Evolutionary conservation across 2,888 invertebrate genomes (phyloP).

Genomic region (Glyphotaelius pellucidus): DNA sequence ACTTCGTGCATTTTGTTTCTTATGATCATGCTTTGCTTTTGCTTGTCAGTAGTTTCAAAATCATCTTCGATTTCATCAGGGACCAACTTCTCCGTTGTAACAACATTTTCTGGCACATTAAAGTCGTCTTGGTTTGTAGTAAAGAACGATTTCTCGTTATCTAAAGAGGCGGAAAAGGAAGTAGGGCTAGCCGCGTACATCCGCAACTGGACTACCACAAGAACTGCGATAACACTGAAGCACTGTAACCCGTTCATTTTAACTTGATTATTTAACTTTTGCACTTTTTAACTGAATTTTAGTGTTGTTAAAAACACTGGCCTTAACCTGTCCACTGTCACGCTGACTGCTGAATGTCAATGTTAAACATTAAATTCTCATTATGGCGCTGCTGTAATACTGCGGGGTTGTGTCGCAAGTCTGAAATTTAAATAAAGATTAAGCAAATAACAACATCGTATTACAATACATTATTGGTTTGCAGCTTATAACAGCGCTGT

Average conservation of each 20-base stretch:
- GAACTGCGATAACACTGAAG: background rate
- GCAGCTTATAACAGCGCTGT: background rate
- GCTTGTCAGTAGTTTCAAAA: background rate
- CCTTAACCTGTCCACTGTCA: background rate
- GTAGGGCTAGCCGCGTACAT: conserved; percentile 34
- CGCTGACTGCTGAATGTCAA: background rate
- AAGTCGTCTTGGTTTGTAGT: background rate
- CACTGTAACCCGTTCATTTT: background rate
- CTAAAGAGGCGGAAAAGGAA: conserved; percentile 2
- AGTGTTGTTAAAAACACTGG: background rate
- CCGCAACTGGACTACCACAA: conserved; percentile 25
- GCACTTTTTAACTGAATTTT: background rate
- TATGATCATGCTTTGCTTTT: background rate
- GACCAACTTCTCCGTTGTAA: background rate
- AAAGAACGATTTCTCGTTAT: background rate
- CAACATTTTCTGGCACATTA: background rate
- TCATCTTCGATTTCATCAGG: conserved; percentile 8
- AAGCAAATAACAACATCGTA: background rate
- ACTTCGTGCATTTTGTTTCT: background rate
- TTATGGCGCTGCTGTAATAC: background rate
- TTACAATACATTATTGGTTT: background rate
- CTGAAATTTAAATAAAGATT: background rate
- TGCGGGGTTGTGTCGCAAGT: background rate
- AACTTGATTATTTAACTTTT: background rate
- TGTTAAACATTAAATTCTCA: conserved; percentile 8